Evolutionary conservation across 2,888 invertebrate genomes (phyloP), one percentile per base, ranked within the genome.

Genomic region (Rosalia funebris): DNA sequence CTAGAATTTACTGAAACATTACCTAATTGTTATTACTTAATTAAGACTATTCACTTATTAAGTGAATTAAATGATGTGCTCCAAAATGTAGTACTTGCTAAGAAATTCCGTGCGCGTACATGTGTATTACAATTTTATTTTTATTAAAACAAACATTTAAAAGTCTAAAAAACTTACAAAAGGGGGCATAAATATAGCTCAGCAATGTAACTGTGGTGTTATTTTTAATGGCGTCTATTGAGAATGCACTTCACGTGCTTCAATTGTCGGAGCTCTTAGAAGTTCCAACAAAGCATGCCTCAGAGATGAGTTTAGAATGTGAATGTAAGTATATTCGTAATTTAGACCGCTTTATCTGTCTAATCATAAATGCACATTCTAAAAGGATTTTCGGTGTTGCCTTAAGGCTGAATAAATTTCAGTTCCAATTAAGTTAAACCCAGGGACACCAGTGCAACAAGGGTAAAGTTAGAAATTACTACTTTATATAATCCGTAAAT

Each of bases 401-500:
- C 75, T 75, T 69, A 68, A 75, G 70, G 68, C 71, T 65, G 71
- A 77, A 79, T 79, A 78, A 79, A 79, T 79, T 77, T 71, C 69
- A 67, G 65, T 68, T 73, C 72, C 78, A 77, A 79, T 79, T 79
- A 79, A 78, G 72, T 68, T 71, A 70, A 72, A 72, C 74, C 73
- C 73, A 68, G 72, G 72, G 77, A 74, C 76, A 74, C 73, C 72
- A 71, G 63, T 72, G 75, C 77, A 68, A 57, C 71, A 71, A 73
- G 77, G 76, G 75, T 71, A 71, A 77, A 77, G 71, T 77, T 74
- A 69, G 75, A 68, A 73, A 73, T 75, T 77, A 75, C 76, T 75
- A 73, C 77, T 76, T 74, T 75, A 74, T 75, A 76, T 77, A 79
- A 79, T 79, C 79, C 75, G 75, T 76, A 76, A 78, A 78, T 78